Evolutionary conservation across 2,797 vertebrate species (phyloP).

Genomic region (Gallinago stenura): DNA sequence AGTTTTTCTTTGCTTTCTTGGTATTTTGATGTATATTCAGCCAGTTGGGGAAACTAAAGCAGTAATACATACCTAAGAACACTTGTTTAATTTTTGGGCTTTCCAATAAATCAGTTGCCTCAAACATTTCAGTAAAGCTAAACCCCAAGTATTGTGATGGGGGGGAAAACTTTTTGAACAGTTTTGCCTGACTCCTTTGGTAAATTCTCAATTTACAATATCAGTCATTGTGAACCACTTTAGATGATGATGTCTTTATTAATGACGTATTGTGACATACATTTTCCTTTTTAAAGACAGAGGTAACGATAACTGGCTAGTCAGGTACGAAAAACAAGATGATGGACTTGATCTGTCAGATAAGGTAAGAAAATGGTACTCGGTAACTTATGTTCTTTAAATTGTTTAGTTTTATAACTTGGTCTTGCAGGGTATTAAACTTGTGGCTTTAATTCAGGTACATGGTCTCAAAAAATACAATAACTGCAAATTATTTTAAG

Average conservation of each 20-base stretch:
- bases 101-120: neutral
- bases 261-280: neutral
- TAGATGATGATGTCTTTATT: neutral
- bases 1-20: neutral
- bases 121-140: neutral
- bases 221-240: neutral
- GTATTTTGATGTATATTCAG: neutral
- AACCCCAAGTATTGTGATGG: neutral
- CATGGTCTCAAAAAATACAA: neutral
- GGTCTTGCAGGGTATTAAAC: neutral
- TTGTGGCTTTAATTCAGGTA: neutral
- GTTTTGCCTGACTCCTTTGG: neutral
- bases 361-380: constrained; percentile 80
- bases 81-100: neutral
- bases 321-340: constrained; percentile 91
- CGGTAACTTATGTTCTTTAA: neutral
- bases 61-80: neutral
- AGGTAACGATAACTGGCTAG: constrained; percentile 98
- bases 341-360: constrained; percentile 68
- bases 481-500: neutral
- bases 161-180: neutral
- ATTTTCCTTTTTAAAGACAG: constrained; percentile 84
- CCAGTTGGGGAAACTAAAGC: neutral
- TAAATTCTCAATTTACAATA: neutral
- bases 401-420: neutral